Conservation (phyloP, 2,888 invertebrate genomes). For the Leucozona laternaria region DNA sequence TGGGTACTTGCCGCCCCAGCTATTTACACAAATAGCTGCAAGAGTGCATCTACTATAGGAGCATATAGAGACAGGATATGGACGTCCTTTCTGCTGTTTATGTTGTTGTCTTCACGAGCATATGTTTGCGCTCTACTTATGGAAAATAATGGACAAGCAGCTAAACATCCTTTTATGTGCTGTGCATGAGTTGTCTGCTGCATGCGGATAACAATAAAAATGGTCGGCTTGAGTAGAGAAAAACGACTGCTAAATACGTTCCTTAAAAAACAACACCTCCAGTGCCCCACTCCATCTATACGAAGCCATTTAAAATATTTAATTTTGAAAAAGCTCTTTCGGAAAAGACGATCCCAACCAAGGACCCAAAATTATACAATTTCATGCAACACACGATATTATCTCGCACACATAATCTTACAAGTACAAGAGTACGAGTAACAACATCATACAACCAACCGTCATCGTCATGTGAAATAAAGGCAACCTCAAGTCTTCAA, state of each 20-base stretch:
- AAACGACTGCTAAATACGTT: background rate
- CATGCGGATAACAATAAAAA: slow-evolving; percentile 52
- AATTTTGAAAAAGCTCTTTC: background rate
- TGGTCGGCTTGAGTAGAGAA: background rate
- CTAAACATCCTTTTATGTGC: slow-evolving; percentile 9
- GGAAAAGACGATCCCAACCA: slow-evolving; percentile 1
- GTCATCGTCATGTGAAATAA: background rate
- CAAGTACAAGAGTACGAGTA: slow-evolving; percentile 7
- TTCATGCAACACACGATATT: slow-evolving; percentile 27
- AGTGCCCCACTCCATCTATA: background rate
- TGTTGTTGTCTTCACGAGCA: slow-evolving; percentile 21
- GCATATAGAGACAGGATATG: slow-evolving; percentile 16
- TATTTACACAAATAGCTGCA: slow-evolving; percentile 3
- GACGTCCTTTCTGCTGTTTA: slow-evolving; percentile 43
- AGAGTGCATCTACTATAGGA: slow-evolving; percentile 7
- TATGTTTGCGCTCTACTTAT: slow-evolving; percentile 63
- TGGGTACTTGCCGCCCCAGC: background rate
- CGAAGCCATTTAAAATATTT: slow-evolving; percentile 18
- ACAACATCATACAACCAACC: slow-evolving; percentile 4
- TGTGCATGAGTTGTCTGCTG: slow-evolving; percentile 55
- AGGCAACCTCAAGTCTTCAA: slow-evolving; percentile 30
- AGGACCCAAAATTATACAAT: slow-evolving; percentile 26
- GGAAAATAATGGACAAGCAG: slow-evolving; percentile 46
- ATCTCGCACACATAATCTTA: slow-evolving; percentile 10
- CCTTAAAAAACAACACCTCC: background rate